Evolutionary conservation across 1,140 invertebrate genomes (phyloP), one percentile per base, ranked within the genome.

Genomic region (Coelopa frigida): DNA sequence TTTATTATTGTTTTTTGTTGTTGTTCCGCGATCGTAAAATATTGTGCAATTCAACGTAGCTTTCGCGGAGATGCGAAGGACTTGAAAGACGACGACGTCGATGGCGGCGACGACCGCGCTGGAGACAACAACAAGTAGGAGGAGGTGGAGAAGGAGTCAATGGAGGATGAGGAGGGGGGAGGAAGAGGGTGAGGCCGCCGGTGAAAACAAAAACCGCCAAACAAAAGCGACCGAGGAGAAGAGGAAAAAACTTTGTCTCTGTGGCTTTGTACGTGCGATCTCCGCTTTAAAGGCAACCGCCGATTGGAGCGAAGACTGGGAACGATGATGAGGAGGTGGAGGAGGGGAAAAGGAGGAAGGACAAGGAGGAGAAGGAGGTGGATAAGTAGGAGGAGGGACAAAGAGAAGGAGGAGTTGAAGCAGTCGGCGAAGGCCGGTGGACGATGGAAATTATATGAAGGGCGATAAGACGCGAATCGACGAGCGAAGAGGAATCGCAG

Each of bases 1-100:
- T 8, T 8, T 27, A 22, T 27, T 37, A 37, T 37, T n/a, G 8
- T 37, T 41, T 15, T 42, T 42, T 42, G 40, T 42, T 29, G 40
- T 42, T 42, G 40, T n/a, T n/a, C n/a, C n/a, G n/a, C n/a, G n/a
- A n/a, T n/a, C n/a, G n/a, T n/a, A n/a, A n/a, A n/a, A n/a, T 12
- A 14, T 12, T 12, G 29, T 12, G 14, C 2, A 2, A 31, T 31
- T 31, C 29, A 14, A 2, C 29, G 29, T 31, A 2, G 29, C 3
- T 14, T 31, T 31, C 29, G 14, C 14, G 11, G 29, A 12, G 29
- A 31, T 31, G 29, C 11, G 14, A 31, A 31, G 14, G 35, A 37
- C 10, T 10, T 31, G 11, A 14, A 31, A 12, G n/a, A 20, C 14
- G 40, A 33, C 24, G 31, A 31, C 36, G 42, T 20, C 31, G 4